A percentile compares a stretch with the other conserved stretches of the same genome.
Conservation (phyloP, 2,113 vertebrate species). For the Chinchilla lanigera region DNA sequence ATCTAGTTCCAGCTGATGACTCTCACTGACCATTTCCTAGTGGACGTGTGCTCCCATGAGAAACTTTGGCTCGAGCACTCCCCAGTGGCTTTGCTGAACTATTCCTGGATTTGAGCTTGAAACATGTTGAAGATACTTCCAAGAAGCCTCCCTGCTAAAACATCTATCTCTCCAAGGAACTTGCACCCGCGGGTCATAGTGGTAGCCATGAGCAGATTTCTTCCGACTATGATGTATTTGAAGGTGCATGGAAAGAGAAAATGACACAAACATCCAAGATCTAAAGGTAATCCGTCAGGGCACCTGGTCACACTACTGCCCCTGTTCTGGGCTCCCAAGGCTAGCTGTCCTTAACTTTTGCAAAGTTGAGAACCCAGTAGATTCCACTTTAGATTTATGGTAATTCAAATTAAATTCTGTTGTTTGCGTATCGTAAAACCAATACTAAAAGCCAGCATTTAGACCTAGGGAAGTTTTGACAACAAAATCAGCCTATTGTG, state of each 20-base stretch:
- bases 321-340: not conserved
- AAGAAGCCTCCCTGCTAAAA: not conserved
- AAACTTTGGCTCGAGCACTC: not conserved
- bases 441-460: not conserved
- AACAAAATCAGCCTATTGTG: not conserved
- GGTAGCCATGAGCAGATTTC: not conserved
- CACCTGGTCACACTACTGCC: not conserved
- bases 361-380: not conserved
- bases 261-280: not conserved
- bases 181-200: not conserved
- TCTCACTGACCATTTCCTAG: not conserved
- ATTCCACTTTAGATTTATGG: not conserved
- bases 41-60: not conserved
- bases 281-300: not conserved
- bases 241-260: constrained; percentile 18
- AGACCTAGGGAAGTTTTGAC: not conserved
- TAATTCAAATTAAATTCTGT: not conserved
- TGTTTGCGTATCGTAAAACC: not conserved
- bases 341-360: not conserved
- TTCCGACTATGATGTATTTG: not conserved
- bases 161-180: constrained; percentile 5
- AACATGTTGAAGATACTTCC: not conserved
- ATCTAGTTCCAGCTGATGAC: not conserved
- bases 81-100: not conserved
- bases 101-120: constrained; percentile 13